A percentile compares a stretch with the other conserved stretches of the same genome.
These are phyloP conservation scores for Drepanosiphum platanoidis DNA, from an alignment of 2,888 invertebrate genomes.

Conservation along the genomic window DNA sequence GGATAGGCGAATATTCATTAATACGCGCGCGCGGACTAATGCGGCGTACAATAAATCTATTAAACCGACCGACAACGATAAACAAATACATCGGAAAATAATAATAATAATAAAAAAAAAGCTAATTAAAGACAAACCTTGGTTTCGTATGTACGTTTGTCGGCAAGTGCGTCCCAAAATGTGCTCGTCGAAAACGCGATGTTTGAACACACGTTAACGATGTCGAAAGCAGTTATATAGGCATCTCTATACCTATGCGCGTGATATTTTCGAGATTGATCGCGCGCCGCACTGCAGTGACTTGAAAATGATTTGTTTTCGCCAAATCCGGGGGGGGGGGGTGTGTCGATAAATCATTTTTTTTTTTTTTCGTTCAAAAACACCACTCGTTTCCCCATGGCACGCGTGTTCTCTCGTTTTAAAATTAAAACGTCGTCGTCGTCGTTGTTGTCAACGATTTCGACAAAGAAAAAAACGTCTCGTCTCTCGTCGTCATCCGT, in stretches of 20 bases:
- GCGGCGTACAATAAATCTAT: constrained; percentile 57
- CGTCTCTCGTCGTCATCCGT: too few relatives aligned
- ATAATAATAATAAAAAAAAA: constrained; percentile 36
- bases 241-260: neutral
- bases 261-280: neutral
- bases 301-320: neutral
- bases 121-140: constrained; percentile 51
- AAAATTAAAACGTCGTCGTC: neutral
- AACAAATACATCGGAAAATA: constrained; percentile 50
- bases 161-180: constrained; percentile 19
- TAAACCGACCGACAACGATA: constrained; percentile 46
- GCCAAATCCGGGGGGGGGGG: too few relatives aligned
- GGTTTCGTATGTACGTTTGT: neutral
- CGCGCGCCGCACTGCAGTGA: neutral
- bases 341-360: neutral
- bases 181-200: neutral
- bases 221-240: too few relatives aligned
- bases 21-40: constrained; percentile 40
- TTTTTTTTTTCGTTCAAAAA: neutral
- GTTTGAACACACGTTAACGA: neutral
- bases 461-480: neutral
- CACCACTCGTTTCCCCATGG: neutral
- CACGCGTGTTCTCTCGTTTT: neutral
- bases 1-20: constrained; percentile 53
- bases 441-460: neutral